Evolutionary conservation across 2,113 vertebrate genomes (phyloP).

Genomic region (Aviceda subcristata): DNA sequence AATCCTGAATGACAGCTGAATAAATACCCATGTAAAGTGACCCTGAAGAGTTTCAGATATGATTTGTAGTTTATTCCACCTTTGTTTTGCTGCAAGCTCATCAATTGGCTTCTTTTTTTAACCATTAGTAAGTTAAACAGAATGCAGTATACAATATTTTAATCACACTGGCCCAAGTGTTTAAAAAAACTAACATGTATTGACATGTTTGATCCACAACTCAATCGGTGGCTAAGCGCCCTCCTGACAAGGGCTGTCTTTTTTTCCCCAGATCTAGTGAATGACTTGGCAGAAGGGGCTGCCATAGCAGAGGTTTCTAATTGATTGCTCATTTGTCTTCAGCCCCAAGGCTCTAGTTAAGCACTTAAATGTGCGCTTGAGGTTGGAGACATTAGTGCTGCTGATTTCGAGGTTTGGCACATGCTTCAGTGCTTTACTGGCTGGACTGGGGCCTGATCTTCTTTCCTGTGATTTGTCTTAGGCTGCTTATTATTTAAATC

Average conservation of each 20-base stretch:
- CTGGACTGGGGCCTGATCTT: not conserved
- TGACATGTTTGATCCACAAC: not conserved
- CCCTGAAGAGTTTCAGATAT: not conserved
- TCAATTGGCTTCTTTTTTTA: not conserved
- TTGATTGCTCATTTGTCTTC: constrained; percentile 16
- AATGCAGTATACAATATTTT: not conserved
- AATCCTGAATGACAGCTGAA: not conserved
- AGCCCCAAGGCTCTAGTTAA: constrained; percentile 34
- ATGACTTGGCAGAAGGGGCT: not conserved
- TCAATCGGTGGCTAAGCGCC: not conserved
- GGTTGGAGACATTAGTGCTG: constrained; percentile 32
- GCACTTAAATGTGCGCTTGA: constrained; percentile 32
- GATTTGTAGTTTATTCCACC: not conserved
- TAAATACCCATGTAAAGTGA: not conserved
- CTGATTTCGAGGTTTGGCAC: constrained; percentile 43
- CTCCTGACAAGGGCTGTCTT: not conserved
- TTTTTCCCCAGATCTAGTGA: not conserved
- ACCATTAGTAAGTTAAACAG: not conserved
- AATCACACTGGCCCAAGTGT: not conserved
- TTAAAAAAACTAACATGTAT: not conserved
- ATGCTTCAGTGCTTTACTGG: not conserved
- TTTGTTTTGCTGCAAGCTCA: not conserved
- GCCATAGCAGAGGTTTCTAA: not conserved
- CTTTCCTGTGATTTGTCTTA: not conserved
- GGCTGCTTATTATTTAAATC: not conserved